Evolutionary conservation across 92 coral and sea anemone genomes (phyloP).

Genomic region (Anthopleura xanthogrammica): DNA sequence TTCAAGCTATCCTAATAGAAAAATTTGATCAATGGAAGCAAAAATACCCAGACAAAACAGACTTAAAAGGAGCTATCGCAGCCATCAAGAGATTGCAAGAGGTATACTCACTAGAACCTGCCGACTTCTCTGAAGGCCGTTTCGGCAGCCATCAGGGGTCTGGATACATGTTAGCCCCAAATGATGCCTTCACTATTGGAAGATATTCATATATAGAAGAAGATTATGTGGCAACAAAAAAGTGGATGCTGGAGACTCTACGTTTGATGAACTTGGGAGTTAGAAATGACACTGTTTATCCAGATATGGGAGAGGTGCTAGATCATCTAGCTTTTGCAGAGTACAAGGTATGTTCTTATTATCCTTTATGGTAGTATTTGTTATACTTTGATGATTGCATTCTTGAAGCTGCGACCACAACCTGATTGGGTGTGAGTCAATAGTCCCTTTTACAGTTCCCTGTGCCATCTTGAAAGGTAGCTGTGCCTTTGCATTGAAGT

Average conservation of each 20-base stretch:
- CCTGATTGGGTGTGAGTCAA: too few relatives aligned
- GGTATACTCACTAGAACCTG: conserved; percentile 76
- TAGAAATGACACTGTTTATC: conserved; percentile 34
- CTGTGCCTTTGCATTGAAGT: too few relatives aligned
- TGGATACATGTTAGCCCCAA: conserved; percentile 48
- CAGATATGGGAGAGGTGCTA: conserved; percentile 58
- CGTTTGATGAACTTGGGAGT: conserved; percentile 66
- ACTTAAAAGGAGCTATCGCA: conserved; percentile 80
- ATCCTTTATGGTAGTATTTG: not conserved
- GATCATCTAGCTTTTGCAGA: conserved; percentile 92
- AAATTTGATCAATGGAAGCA: conserved; percentile 50
- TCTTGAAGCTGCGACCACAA: too few relatives aligned
- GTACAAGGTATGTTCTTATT: conserved; percentile 52
- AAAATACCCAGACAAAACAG: conserved; percentile 62
- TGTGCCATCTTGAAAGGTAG: too few relatives aligned
- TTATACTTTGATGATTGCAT: too few relatives aligned
- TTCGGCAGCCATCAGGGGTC: conserved; percentile 45
- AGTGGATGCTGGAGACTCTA: conserved; percentile 94
- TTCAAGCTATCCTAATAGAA: conserved; percentile 61
- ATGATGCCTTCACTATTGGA: conserved; percentile 84
- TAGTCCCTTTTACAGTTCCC: too few relatives aligned
- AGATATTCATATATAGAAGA: conserved; percentile 60
- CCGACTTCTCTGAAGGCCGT: conserved; percentile 78
- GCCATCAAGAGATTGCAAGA: conserved; percentile 91
- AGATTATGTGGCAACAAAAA: conserved; percentile 57